Conservation (phyloP, 2,888 invertebrate species). For the Dasysyrphus tricinctus region DNA sequence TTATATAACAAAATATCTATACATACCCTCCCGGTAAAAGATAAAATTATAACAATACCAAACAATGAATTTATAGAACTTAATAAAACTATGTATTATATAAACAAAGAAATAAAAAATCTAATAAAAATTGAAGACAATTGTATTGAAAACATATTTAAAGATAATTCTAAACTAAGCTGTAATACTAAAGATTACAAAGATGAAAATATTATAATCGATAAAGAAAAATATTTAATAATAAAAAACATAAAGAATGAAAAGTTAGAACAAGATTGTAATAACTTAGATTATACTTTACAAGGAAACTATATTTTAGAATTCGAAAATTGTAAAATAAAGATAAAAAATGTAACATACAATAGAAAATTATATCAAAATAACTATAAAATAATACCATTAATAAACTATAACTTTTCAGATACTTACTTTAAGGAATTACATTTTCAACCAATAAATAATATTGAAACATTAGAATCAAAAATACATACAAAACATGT, state of each 20-base stretch:
- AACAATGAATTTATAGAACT: slow-evolving; percentile 6
- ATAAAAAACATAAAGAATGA: too few species aligned
- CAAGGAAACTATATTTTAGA: neutral
- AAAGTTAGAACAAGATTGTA: too few species aligned
- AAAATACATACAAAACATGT: slow-evolving; percentile 19
- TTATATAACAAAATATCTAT: slow-evolving; percentile 21
- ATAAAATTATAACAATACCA: slow-evolving; percentile 6
- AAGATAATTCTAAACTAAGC: slow-evolving; percentile 5
- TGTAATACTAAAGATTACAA: neutral
- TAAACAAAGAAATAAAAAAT: slow-evolving; percentile 12
- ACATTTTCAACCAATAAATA: slow-evolving; percentile 7
- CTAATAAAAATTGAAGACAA: slow-evolving; percentile 3
- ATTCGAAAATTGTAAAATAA: slow-evolving; percentile 17
- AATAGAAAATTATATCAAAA: neutral
- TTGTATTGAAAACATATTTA: slow-evolving; percentile 13
- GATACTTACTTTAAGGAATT: slow-evolving; percentile 12
- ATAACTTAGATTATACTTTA: slow-evolving; percentile 6
- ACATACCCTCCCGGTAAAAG: slow-evolving; percentile 14
- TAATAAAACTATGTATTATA: slow-evolving; percentile 20
- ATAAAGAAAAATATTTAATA: too few species aligned
- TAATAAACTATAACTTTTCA: slow-evolving; percentile 17
- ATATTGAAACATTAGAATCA: slow-evolving; percentile 18
- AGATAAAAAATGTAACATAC: neutral
- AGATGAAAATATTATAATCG: too few species aligned
- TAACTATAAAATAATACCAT: too few species aligned